Conservation (phyloP, 2,888 invertebrate genomes). For the Hydrotaea diabolus region DNA sequence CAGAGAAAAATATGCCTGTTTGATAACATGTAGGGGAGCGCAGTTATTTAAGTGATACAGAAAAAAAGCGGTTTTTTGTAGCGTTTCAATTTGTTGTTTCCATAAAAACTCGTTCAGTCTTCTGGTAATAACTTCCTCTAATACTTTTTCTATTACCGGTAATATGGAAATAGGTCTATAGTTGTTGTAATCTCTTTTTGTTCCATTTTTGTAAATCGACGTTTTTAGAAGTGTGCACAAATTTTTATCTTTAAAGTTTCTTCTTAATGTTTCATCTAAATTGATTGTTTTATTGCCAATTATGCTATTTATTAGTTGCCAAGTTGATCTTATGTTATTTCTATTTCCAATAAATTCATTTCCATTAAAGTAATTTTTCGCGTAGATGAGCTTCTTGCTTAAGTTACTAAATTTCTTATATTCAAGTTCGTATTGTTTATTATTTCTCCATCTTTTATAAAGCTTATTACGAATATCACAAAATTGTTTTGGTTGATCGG, state of each 20-base stretch:
- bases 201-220: not conserved
- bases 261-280: too few relatives aligned
- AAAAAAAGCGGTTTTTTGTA: too few relatives aligned
- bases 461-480: not conserved
- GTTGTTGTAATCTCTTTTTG: not conserved
- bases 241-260: not conserved
- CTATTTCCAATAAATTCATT: not conserved
- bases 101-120: constrained; percentile 1
- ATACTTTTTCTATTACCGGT: too few relatives aligned
- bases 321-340: constrained; percentile 1
- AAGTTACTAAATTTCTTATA: not conserved
- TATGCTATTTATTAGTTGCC: not conserved
- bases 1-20: too few relatives aligned
- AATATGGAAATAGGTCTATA: too few relatives aligned
- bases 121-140: too few relatives aligned
- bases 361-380: not conserved
- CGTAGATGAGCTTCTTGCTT: not conserved
- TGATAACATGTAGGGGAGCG: too few relatives aligned
- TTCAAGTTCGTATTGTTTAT: not conserved
- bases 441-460: not conserved
- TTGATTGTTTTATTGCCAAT: not conserved
- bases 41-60: too few relatives aligned
- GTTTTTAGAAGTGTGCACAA: not conserved
- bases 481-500: too few relatives aligned
- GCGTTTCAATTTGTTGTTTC: not conserved